Conservation (phyloP, 2,797 vertebrate genomes). For the Carduelis carduelis region DNA sequence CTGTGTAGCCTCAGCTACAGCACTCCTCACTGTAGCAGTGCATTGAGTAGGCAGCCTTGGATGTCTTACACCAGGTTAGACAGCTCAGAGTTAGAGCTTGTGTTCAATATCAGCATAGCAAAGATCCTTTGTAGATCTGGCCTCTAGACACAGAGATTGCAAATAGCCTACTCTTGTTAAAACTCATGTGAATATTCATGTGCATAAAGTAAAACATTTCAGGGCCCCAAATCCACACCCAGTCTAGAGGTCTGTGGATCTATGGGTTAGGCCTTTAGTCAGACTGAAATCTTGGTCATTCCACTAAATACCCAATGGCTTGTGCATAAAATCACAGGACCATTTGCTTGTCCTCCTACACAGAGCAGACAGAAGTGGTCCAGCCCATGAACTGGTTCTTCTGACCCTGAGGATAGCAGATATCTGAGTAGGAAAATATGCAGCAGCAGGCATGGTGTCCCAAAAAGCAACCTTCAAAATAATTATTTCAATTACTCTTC, state of each 20-base stretch:
- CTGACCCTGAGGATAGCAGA: background rate
- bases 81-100: background rate
- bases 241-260: background rate
- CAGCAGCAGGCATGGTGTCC: background rate
- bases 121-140: background rate
- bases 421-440: background rate
- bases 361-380: background rate
- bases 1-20: background rate
- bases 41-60: background rate
- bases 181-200: background rate
- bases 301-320: background rate
- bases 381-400: background rate
- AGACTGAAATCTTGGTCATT: background rate
- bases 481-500: background rate
- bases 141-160: background rate
- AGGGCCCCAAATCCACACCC: background rate
- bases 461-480: background rate
- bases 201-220: background rate
- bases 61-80: background rate
- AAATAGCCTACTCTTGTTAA: background rate
- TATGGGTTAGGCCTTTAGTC: background rate
- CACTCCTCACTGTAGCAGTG: rapidly evolving
- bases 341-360: background rate
- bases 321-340: background rate
- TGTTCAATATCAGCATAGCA: background rate